Evolutionary conservation across 1,140 invertebrate species (phyloP), one percentile per base, ranked within the genome.

Genomic region (Lethrus apterus): DNA sequence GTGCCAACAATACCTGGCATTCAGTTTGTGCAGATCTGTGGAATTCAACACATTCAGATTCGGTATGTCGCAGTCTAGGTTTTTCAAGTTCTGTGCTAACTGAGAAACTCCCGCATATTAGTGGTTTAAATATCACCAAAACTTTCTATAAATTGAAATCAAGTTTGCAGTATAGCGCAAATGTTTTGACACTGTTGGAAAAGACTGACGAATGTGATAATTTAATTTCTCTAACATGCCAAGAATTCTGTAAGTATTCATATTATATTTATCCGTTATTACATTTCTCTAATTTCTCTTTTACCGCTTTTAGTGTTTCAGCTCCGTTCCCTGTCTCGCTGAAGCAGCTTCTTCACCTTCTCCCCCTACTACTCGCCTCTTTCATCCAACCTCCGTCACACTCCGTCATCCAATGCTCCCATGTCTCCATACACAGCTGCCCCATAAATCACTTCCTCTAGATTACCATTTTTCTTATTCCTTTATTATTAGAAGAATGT

Each of bases 151-250:
- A 40, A 45, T 40, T 50, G 33, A 50, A 44, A 19, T 17, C 14
- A 1, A 23, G 29, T 34, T 36, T 60, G 1, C 60, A 55, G 24
- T 53, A 56, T 24, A 52, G 60, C 17, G 44, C 38, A 11, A 56
- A 63, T 18, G 50, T 77, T 19, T 56, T 75, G 19, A 48, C 58
- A 7, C 70, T 70, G 52, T 59, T 78, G 20, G 65, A 71, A 48
- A 58, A 60, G 11, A 52, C 54, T 20, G 62, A 67, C n/a, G 50
- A 51, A 17, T 78, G 76, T 14, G 62, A 64, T 21, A 64, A 67
- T 44, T 60, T 73, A 23, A 68, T 78, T 1, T 69, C 75, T 38
- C 52, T 79, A 1, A 67, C 70, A 7, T 80, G 78, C 59, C 70
- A 77, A 57, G 72, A 78, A 53, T 78, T 75, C 48, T 57, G 70